Evolutionary conservation across 2,797 vertebrate genomes (phyloP), one percentile per base, ranked within the genome.

Genomic region (Darevskia nairensis): DNA sequence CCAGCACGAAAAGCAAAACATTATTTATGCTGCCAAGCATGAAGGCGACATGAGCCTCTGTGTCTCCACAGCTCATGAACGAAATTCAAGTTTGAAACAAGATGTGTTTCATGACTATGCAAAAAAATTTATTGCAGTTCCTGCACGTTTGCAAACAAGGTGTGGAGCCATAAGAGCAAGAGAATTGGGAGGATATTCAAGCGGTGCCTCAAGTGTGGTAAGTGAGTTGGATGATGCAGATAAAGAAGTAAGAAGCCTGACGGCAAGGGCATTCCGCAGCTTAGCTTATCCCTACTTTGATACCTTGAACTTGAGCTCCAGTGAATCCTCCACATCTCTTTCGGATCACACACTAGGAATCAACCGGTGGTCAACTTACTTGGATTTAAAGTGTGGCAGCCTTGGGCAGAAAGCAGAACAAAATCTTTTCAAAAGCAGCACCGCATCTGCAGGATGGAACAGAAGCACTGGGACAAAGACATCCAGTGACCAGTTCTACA

Each of bases 181-280:
- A 95, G 97, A 98, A 92, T 96, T 98, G 19, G 98, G 97, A n/a
- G 98, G 98, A 87, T 98, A 98, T 91, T 98, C 98, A 88, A 99
- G 99, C 39, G 98, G 99, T 2, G 98, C 98, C 80, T 99, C 99
- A 94, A 99, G 99, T 88, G 99, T 98, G 8, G 97, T 99, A 83
- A 99, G 99, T 64, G 99, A 99, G 92, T 96, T 99, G 95, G 99
- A 99, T 84, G 99, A 99, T 86, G 98, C 99, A 0, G 99, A 99
- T 96, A 98, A 99, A 89, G 99, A 99, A 95, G 99, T 99, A 95
- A 97, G 99, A 82, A 99, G 97, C 96, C 97, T 99, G 94, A 99
- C 99, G 6, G 97, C 99, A 81, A 97, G 98, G 87, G 98, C 98
- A 85, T 99, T 99, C 97, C 97, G 98, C 78, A 99, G 99, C 95